Base-by-base conservation (phyloP, 2,113 vertebrate genomes). In the Ancistrus triradiatus region DNA sequence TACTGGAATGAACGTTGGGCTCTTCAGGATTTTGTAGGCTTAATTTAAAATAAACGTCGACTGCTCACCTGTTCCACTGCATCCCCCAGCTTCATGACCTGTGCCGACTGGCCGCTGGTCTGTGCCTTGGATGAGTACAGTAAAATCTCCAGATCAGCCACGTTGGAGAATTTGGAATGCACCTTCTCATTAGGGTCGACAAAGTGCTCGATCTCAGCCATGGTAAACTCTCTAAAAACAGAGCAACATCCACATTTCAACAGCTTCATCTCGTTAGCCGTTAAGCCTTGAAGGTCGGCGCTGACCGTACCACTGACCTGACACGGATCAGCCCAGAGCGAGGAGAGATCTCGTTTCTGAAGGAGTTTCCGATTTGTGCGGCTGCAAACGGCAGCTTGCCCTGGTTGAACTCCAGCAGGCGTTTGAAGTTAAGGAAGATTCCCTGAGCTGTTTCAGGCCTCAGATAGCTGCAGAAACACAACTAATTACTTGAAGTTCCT, bases 181-280 rank as follows among this genome's bases (percentile, higher is more conserved):
- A 91, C 79, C 40, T 99, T 99, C 67, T 99, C 95, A 43, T 64
- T 90, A 24, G 95, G 95, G 73, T 99, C 96, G 71, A 99, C 95
- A 87, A 99, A 98, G 88, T 98, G 94, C 86, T 99, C 96, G 0
- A 99, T 98, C 87, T 99, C 96, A 59, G 95, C 96, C 96, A 99
- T 99, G 48, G 96, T 99, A 84, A 99, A 99, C 85, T 99, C 96
- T 73, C 96, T 99, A 77, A 19, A 0, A 17, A 31, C 17, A 59
- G 22, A 11, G 0, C 15, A 6, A 69, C 3, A 69, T 2, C 2
- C 8, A 2, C 10, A 11, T 33, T 3, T 31, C 7, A 3, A 31
- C 3, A 31, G 27, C 27, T 31, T 7, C 27, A 31, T 4, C 7
- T 31, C 27, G 3, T 4, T 4, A 31, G 7, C 27, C n/a, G n/a